phyloP scores from a whole-genome alignment of 2,113 vertebrate species.

The Argyrosomus japonicus region DNA sequence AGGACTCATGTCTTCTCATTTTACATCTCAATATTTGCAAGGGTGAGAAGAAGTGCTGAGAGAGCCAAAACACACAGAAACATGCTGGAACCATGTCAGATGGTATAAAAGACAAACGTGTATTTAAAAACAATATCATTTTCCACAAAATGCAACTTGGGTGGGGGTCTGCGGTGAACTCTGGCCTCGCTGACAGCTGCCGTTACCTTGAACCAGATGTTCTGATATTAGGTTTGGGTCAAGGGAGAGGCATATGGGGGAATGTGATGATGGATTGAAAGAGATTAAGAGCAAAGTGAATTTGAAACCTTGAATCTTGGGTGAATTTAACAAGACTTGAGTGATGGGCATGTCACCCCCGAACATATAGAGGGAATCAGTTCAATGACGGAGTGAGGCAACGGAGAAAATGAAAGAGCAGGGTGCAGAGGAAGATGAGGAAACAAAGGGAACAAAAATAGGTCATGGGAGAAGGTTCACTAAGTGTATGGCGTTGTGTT shows the following conservation, averaged over 20 bases:
- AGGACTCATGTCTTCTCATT: constrained; percentile 52
- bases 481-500: constrained; percentile 29
- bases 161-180: constrained; percentile 43
- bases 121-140: constrained; percentile 65
- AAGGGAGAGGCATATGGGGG: constrained; percentile 46
- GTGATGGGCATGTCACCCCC: constrained; percentile 39
- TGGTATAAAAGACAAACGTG: constrained; percentile 62
- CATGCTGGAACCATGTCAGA: constrained; percentile 36
- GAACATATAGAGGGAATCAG: constrained; percentile 15
- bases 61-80: constrained; percentile 67
- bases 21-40: constrained; percentile 57
- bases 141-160: constrained; percentile 39
- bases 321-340: constrained; percentile 46
- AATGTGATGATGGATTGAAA: constrained; percentile 42
- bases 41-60: constrained; percentile 47
- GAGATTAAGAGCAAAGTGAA: constrained; percentile 26
- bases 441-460: constrained; percentile 44
- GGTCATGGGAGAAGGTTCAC: constrained; percentile 29
- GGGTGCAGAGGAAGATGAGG: constrained; percentile 1
- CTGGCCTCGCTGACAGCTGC: constrained; percentile 54
- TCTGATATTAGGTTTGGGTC: constrained; percentile 64
- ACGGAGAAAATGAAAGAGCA: constrained; percentile 10
- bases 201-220: constrained; percentile 74
- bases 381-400: constrained; percentile 10
- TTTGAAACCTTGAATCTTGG: constrained; percentile 26